These are phyloP conservation scores for Microcebus jonahi DNA, from an alignment of 2,113 vertebrate genomes.

Conservation along the genomic window DNA sequence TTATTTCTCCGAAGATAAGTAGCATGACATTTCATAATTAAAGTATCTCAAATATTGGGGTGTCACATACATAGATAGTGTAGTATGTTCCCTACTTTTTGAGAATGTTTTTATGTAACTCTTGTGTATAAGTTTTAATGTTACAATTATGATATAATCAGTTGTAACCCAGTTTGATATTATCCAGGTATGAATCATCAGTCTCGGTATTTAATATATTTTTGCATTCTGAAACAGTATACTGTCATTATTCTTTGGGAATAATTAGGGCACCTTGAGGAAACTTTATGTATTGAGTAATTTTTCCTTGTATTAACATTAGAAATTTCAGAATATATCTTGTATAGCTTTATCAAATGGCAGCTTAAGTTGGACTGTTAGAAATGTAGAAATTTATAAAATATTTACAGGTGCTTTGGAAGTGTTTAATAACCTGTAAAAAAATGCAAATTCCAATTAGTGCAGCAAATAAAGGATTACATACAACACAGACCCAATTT, in stretches of 20 bases:
- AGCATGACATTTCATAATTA: background rate
- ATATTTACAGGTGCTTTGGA: background rate
- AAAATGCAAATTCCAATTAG: background rate
- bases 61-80: background rate
- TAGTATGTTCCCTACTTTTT: background rate
- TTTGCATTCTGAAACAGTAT: background rate
- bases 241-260: background rate
- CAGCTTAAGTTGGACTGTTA: background rate
- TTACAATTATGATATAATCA: too few species aligned
- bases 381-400: background rate
- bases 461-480: background rate
- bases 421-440: background rate
- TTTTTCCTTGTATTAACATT: conserved; percentile 16
- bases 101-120: background rate
- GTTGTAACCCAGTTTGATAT: background rate
- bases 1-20: background rate
- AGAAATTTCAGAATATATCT: background rate
- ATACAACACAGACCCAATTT: background rate
- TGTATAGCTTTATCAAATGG: background rate
- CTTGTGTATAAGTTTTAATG: too few species aligned
- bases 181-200: rapidly evolving
- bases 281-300: background rate
- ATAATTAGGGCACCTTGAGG: background rate
- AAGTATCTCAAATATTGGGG: background rate
- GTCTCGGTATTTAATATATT: background rate